Percentiles rank a stretch among this genome's conserved stretches.
Conservation (phyloP, 2,888 invertebrate species). For the Rhagophthalmus giganteus region DNA sequence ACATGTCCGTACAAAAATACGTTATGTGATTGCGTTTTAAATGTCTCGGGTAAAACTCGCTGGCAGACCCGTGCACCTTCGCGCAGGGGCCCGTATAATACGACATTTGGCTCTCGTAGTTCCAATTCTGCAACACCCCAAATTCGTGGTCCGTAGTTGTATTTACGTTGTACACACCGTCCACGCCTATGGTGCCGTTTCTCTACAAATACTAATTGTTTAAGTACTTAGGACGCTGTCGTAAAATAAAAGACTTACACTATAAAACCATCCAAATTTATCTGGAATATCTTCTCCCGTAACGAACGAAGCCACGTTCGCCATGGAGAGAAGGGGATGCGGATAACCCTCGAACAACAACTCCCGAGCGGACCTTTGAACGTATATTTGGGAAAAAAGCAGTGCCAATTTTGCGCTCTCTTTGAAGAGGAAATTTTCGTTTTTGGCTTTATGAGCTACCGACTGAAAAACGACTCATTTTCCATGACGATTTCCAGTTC, state of each 20-base stretch:
- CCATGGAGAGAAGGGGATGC: slow-evolving; percentile 1
- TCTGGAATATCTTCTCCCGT: slow-evolving; percentile 10
- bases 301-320: slow-evolving; percentile 1
- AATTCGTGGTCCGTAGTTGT: slow-evolving; percentile 71
- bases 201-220: slow-evolving; percentile 59
- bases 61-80: slow-evolving; percentile 70
- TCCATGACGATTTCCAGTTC: background rate
- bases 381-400: slow-evolving; percentile 2
- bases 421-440: background rate
- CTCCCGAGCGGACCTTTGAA: slow-evolving; percentile 3
- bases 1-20: slow-evolving; percentile 75
- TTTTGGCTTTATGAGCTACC: slow-evolving; percentile 3
- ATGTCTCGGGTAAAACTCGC: slow-evolving; percentile 77
- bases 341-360: background rate
- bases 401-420: slow-evolving; percentile 1
- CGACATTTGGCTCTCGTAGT: slow-evolving; percentile 62
- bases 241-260: too few species aligned
- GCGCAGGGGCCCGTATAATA: slow-evolving; percentile 62
- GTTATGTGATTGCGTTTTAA: slow-evolving; percentile 61
- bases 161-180: slow-evolving; percentile 75
- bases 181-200: slow-evolving; percentile 71
- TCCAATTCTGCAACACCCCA: slow-evolving; percentile 74
- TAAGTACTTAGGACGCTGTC: background rate
- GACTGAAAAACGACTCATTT: slow-evolving; percentile 1
- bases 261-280: slow-evolving; percentile 8